Conservation (phyloP, 2,113 vertebrate genomes). For the Sclerurus mexicanus region DNA sequence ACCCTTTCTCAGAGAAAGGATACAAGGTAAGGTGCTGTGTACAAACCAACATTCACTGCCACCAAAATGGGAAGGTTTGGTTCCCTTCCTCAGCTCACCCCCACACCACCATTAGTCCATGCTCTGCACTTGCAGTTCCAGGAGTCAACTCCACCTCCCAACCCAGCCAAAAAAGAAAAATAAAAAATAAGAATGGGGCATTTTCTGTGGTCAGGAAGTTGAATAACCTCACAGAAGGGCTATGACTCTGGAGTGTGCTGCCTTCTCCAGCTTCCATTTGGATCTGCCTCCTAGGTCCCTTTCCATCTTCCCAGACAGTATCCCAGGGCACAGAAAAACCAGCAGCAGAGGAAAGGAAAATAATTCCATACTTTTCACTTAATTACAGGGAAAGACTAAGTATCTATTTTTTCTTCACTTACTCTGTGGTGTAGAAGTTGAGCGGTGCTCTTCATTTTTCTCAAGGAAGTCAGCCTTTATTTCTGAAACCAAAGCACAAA, state of each 20-base stretch:
- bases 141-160: not conserved
- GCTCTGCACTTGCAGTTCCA: not conserved
- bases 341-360: not conserved
- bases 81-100: not conserved
- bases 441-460: not conserved
- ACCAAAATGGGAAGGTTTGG: not conserved
- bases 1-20: not conserved
- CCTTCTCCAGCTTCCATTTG: not conserved
- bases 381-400: not conserved
- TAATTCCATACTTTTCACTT: not conserved
- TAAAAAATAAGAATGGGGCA: not conserved
- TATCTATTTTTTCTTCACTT: not conserved
- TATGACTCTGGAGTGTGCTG: not conserved
- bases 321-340: not conserved
- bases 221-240: not conserved
- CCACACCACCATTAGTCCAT: not conserved
- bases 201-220: not conserved
- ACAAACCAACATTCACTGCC: not conserved
- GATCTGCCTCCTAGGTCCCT: not conserved
- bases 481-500: conserved; percentile 36
- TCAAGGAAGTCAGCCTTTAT: not conserved
- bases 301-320: not conserved
- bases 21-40: not conserved
- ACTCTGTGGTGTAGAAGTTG: not conserved
- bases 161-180: not conserved